Conservation (phyloP, 2,113 vertebrate species). For the Anser cygnoides region DNA sequence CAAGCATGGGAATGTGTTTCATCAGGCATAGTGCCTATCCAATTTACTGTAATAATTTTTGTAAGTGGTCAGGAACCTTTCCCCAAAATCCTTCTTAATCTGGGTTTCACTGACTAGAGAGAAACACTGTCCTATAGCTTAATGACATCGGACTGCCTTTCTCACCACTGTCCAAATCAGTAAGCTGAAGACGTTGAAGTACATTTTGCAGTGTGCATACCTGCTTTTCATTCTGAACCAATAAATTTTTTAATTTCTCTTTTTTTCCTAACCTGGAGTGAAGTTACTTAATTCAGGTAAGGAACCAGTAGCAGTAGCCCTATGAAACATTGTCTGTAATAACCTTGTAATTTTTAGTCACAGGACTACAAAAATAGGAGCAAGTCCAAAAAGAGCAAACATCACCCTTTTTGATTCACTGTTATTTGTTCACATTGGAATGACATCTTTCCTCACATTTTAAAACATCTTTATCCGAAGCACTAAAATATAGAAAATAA, state of each 20-base stretch:
- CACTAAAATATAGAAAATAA: not conserved
- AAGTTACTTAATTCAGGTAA: not conserved
- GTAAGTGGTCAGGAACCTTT: not conserved
- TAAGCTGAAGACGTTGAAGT: not conserved
- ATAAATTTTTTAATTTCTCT: not conserved
- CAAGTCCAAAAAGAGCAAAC: not conserved
- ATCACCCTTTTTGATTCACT: not conserved
- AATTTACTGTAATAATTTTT: slow-evolving; percentile 14
- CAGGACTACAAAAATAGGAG: not conserved
- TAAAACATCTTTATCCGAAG: not conserved
- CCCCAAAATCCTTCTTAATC: not conserved
- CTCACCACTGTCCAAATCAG: not conserved
- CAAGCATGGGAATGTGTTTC: not conserved
- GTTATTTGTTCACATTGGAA: not conserved
- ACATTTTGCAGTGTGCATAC: not conserved
- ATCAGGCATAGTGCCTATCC: slow-evolving; percentile 1
- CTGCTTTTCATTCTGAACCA: not conserved
- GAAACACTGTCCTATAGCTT: not conserved
- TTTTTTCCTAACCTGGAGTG: not conserved
- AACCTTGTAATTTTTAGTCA: not conserved
- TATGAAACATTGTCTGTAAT: not conserved
- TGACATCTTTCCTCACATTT: not conserved
- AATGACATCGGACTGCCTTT: not conserved
- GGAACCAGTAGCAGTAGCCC: not conserved
- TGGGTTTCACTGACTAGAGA: not conserved